A percentile compares a stretch with the other conserved stretches of the same genome.
Evolutionary conservation across 2,888 invertebrate genomes (phyloP).

Genomic region (Phortica okadai): DNA sequence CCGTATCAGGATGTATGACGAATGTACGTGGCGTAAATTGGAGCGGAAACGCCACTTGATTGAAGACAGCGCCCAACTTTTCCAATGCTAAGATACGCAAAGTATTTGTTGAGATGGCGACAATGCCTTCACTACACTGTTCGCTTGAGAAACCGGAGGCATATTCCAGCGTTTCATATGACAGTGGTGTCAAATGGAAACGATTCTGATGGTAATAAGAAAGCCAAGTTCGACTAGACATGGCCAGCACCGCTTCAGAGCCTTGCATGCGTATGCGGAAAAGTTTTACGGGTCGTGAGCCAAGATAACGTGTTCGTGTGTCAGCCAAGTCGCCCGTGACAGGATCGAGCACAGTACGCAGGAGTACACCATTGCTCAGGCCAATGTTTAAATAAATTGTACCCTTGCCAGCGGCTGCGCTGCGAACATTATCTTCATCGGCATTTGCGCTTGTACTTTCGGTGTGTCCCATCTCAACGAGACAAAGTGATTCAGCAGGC

Average conservation of each 20-base stretch:
- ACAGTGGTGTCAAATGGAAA: slow-evolving; percentile 95
- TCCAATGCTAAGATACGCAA: slow-evolving; percentile 97
- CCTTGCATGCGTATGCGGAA: slow-evolving; percentile 97
- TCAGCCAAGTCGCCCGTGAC: slow-evolving; percentile 98
- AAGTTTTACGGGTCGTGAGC: slow-evolving; percentile 95
- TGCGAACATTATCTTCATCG: slow-evolving; percentile 77
- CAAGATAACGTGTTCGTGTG: slow-evolving; percentile 96
- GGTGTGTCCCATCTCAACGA: slow-evolving; percentile 92
- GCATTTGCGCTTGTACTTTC: slow-evolving; percentile 78
- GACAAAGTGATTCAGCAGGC: slow-evolving; percentile 96
- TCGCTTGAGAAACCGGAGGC: slow-evolving; percentile 97
- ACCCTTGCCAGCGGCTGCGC: slow-evolving; percentile 79
- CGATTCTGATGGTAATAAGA: slow-evolving; percentile 98
- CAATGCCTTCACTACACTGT: slow-evolving; percentile 99
- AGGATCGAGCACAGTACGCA: slow-evolving; percentile 95
- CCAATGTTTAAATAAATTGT: slow-evolving; percentile 96
- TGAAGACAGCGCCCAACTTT: slow-evolving; percentile 98
- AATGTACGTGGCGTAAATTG: slow-evolving; percentile 98
- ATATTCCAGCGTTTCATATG: slow-evolving; percentile 97
- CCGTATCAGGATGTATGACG: slow-evolving; percentile 93
- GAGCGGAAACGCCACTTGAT: slow-evolving; percentile 93
- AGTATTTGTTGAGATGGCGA: slow-evolving; percentile 98
- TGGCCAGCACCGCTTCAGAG: slow-evolving; percentile 96
- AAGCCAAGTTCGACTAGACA: slow-evolving; percentile 98
- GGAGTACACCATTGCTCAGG: slow-evolving; percentile 94